Percentiles rank a stretch among this genome's conserved stretches.
phyloP scores from a whole-genome alignment of 2,113 vertebrate genomes.

The Mormoops blainvillei region DNA sequence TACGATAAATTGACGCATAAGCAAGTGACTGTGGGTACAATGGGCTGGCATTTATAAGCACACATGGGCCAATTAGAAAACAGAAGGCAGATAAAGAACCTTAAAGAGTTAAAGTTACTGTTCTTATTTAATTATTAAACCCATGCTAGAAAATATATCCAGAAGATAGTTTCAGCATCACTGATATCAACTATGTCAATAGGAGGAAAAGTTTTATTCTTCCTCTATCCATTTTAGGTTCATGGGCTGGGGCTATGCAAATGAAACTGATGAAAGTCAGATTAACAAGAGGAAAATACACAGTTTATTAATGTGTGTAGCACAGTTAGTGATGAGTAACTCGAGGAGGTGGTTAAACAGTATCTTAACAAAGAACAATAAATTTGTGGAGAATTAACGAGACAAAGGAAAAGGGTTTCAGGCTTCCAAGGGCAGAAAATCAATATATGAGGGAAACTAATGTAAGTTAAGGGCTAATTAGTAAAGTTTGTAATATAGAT shows the following conservation, averaged over 20 bases:
- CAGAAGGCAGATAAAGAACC: background rate
- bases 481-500: background rate
- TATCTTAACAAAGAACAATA: background rate
- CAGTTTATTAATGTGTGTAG: background rate
- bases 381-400: background rate
- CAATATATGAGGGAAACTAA: background rate
- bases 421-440: background rate
- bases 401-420: background rate
- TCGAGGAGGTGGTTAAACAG: background rate
- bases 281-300: background rate
- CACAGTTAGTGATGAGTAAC: background rate
- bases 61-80: background rate
- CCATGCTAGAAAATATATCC: background rate
- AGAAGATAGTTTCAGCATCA: constrained; percentile 5
- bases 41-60: background rate
- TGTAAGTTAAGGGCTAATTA: background rate
- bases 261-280: background rate
- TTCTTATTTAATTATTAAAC: background rate
- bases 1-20: background rate
- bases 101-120: background rate
- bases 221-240: background rate
- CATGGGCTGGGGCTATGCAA: background rate
- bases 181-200: background rate
- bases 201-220: background rate
- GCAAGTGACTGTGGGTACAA: background rate